Conservation (phyloP, 2,888 invertebrate genomes). For the Orchestes rusci region DNA sequence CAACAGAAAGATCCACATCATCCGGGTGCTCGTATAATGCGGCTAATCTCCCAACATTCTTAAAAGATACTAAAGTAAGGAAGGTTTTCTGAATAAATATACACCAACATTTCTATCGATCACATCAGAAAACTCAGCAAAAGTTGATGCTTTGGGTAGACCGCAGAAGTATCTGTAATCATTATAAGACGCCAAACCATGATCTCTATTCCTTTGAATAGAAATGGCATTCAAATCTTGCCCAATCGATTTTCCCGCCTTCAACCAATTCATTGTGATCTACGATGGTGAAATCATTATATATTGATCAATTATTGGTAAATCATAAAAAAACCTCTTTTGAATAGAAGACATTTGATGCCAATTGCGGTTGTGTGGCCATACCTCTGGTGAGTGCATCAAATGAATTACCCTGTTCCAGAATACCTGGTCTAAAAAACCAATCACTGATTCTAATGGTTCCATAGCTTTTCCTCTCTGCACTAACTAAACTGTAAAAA, state of each 20-base stretch:
- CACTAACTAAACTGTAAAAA: neutral
- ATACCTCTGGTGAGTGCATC: conserved; percentile 70
- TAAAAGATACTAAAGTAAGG: no score
- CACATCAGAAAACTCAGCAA: conserved; percentile 63
- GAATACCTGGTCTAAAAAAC: conserved; percentile 58
- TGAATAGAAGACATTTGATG: conserved; percentile 70
- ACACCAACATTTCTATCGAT: conserved; percentile 54
- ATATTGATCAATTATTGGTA: no score
- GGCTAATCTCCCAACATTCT: conserved; percentile 60
- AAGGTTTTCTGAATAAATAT: no score
- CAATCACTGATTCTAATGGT: conserved; percentile 62
- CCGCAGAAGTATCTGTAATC: conserved; percentile 71
- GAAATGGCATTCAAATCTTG: conserved; percentile 73
- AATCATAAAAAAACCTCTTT: conserved; percentile 57
- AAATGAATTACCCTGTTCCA: conserved; percentile 58
- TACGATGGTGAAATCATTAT: no score
- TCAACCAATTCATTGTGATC: conserved; percentile 61
- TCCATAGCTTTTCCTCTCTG: conserved; percentile 35
- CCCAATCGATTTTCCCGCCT: no score
- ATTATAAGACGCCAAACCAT: conserved; percentile 74
- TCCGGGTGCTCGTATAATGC: conserved; percentile 62
- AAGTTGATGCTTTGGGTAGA: conserved; percentile 57
- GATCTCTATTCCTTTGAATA: conserved; percentile 80
- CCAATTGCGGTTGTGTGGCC: conserved; percentile 66
- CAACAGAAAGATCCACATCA: conserved; percentile 85